A percentile compares a stretch with the other conserved stretches of the same genome.
Evolutionary conservation across 2,888 invertebrate genomes (phyloP).

Genomic region (Noctua janthe): DNA sequence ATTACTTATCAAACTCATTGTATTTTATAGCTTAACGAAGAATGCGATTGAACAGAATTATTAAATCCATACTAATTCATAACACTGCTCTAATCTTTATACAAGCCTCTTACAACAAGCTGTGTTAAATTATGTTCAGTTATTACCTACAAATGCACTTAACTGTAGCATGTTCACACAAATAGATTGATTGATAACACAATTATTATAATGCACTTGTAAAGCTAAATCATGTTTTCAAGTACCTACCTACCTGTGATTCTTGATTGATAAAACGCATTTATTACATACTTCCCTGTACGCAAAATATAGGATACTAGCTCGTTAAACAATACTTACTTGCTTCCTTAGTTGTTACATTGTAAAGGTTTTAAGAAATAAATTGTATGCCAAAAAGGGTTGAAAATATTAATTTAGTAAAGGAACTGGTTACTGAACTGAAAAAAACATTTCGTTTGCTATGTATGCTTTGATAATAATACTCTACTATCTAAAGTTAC

Average conservation of each 20-base stretch:
- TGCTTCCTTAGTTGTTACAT: neutral
- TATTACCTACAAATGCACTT: conserved; percentile 18
- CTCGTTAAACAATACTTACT: neutral
- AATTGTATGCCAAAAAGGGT: too few relatives aligned
- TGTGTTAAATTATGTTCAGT: neutral
- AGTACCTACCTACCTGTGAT: neutral
- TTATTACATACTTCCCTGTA: neutral
- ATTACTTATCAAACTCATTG: conserved; percentile 2
- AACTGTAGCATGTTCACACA: conserved; percentile 6
- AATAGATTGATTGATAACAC: conserved; percentile 3
- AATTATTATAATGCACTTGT: conserved; percentile 4
- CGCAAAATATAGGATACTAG: neutral
- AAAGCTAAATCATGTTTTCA: neutral
- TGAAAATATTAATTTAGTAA: neutral
- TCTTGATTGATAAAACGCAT: neutral
- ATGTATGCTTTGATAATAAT: neutral
- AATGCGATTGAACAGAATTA: neutral
- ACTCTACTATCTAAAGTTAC: neutral
- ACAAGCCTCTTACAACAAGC: neutral
- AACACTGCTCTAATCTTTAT: conserved; percentile 8
- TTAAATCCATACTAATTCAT: neutral
- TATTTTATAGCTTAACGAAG: conserved; percentile 4
- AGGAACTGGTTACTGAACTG: too few relatives aligned
- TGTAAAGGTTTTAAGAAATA: neutral
- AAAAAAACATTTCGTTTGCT: neutral